Evolutionary conservation across 2,888 invertebrate species (phyloP), one percentile per base, ranked within the genome.

Genomic region (Girardia tigrina): DNA sequence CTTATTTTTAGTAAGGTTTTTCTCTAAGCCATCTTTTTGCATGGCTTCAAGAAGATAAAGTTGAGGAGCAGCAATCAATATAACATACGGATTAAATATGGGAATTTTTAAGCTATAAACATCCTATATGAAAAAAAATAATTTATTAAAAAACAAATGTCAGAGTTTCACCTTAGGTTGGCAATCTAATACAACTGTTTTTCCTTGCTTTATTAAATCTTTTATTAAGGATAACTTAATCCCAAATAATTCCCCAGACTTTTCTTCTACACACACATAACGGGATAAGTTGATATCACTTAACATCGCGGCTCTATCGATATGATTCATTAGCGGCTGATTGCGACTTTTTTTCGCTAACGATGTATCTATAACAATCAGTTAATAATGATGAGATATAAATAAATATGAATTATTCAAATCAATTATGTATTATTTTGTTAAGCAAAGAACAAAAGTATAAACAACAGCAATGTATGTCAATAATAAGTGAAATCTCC

Each of bases 151-250:
- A 12, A 6, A 8, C 12, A 70, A 14, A 14, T 23, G 6, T 70
- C 12, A 20, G 8, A 8, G 6, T 26, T 26, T 70, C 20, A 70
- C 70, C 70, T 70, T 70, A 8, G 26, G 23, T 26, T 70, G 70
- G 20, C 70, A 70, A 26, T 70, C 70, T 20, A 70, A 26, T 14
- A 70, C 70, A 70, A 26, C 70, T 26, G 70, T 70, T 70, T 26
- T 70, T 20, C 70, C 70, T 8, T 26, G 70, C 8, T 70, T 26
- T 8, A 70, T 70, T 23, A 70, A 8, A 8, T 70, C 70, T 8
- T 20, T 12, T 23, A 70, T 70, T 23, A 20, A 12, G 8, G 70
- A 70, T 8, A n/a, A 70, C 8, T 26, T 20, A 8, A 70, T 26
- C 8, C 70, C 70, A 23, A 8, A 23, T 26, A 70, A 26, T 23